A percentile compares a stretch with the other conserved stretches of the same genome.
phyloP scores from a whole-genome alignment of 2,113 vertebrate species.

The Ciconia boyciana region DNA sequence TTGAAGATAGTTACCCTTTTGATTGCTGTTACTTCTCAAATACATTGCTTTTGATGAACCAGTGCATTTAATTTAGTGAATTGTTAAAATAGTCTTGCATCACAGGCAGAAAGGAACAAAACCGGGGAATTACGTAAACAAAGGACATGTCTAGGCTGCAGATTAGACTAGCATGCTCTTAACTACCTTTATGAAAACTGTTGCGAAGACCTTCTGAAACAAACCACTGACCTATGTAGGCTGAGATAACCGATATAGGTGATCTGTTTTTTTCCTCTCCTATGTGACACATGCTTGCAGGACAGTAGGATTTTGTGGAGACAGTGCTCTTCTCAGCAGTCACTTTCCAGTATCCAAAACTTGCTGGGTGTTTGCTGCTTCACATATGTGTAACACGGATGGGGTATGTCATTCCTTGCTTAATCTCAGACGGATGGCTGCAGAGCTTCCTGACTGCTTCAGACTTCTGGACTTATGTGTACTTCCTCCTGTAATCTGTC shows the following conservation, averaged over 20 bases:
- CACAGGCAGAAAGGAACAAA: background rate
- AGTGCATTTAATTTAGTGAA: background rate
- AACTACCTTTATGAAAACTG: background rate
- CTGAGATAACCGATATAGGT: background rate
- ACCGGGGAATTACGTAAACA: background rate
- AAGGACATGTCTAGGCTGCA: background rate
- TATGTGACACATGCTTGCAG: background rate
- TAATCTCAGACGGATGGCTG: background rate
- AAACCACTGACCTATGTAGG: background rate
- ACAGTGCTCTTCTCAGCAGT: background rate
- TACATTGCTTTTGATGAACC: background rate
- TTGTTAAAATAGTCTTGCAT: background rate
- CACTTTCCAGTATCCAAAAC: background rate
- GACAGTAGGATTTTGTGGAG: background rate
- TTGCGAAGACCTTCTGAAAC: background rate
- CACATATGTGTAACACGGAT: background rate
- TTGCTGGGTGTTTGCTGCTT: background rate
- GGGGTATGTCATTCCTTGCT: background rate
- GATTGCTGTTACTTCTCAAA: background rate
- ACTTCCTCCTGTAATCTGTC: background rate
- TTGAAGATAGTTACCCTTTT: background rate
- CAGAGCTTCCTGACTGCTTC: background rate
- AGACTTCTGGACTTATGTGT: background rate
- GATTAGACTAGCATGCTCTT: background rate
- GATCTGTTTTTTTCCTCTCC: background rate